Conservation (phyloP, 1,140 invertebrate species). For the Drosophila grimshawi region DNA sequence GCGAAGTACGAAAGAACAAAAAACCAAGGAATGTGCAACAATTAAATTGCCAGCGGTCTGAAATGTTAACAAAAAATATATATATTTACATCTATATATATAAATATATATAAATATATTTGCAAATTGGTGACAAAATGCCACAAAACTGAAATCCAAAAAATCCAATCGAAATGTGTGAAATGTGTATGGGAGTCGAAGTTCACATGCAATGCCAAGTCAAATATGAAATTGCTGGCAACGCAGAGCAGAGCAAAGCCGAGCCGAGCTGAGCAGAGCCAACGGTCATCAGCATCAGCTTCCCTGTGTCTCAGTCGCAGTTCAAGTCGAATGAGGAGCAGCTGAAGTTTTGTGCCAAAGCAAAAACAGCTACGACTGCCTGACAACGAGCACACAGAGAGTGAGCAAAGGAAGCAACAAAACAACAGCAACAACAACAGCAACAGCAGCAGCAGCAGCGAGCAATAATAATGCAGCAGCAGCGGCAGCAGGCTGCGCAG, state of each 20-base stretch:
- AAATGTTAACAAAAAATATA: background rate
- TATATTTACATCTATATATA: background rate
- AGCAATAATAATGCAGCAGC: conserved; percentile 65
- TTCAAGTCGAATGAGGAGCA: conserved; percentile 58
- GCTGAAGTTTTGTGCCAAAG: conserved; percentile 67
- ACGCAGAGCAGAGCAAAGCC: background rate
- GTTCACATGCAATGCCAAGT: background rate
- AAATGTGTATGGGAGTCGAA: background rate
- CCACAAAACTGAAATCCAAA: background rate
- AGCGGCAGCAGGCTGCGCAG: conserved; percentile 32
- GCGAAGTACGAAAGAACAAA: background rate
- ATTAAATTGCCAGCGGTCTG: conserved; percentile 45
- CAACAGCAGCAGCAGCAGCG: conserved; percentile 48
- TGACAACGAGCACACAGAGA: conserved; percentile 41
- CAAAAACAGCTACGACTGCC: conserved; percentile 51
- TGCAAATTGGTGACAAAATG: no score
- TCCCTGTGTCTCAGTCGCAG: background rate
- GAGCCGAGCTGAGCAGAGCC: conserved; percentile 18
- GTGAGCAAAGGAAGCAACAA: conserved; percentile 42
- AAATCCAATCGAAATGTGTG: conserved; percentile 17
- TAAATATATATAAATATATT: no score
- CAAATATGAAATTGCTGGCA: background rate
- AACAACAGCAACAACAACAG: conserved; percentile 40
- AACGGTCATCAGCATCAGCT: conserved; percentile 40
- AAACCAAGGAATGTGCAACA: conserved; percentile 44